phyloP scores from a whole-genome alignment of 2,888 invertebrate genomes.

The Xanthia icteritia region DNA sequence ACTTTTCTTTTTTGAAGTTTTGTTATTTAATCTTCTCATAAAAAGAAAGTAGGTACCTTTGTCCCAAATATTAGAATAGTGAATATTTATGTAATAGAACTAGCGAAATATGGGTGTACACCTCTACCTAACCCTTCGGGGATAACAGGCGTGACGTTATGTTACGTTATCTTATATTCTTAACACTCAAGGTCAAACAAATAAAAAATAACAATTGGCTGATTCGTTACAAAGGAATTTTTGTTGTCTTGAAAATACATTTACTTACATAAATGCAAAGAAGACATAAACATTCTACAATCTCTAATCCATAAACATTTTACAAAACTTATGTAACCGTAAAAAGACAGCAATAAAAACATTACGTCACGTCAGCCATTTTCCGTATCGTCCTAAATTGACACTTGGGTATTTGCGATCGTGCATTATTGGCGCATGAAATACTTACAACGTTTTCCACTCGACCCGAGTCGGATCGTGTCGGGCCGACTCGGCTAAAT shows the following conservation, averaged over 20 bases:
- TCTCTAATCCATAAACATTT: not conserved
- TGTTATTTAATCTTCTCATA: not conserved
- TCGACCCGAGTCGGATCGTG: constrained; percentile 70
- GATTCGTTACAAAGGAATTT: not conserved
- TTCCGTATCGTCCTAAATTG: constrained; percentile 57
- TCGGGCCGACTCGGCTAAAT: constrained; percentile 76
- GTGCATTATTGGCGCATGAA: constrained; percentile 72
- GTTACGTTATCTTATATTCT: not conserved
- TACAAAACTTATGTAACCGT: constrained; percentile 25
- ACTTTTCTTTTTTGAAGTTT: not conserved
- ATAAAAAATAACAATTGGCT: constrained; percentile 1
- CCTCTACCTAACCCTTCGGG: not conserved
- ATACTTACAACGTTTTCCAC: constrained; percentile 86
- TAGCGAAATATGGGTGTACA: not conserved
- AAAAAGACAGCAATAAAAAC: constrained; percentile 48
- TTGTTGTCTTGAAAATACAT: not conserved
- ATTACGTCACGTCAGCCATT: constrained; percentile 54
- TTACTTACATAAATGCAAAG: not conserved
- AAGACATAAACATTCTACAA: not conserved
- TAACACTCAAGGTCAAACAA: not conserved
- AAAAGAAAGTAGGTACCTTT: not conserved
- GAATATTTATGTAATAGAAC: not conserved
- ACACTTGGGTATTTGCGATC: constrained; percentile 63
- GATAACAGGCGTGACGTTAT: not conserved
- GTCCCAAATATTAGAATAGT: not conserved